A percentile compares a stretch with the other conserved stretches of the same genome.
These are phyloP conservation scores for Muscicapa striata DNA, from an alignment of 2,797 vertebrate species.

Conservation along the genomic window DNA sequence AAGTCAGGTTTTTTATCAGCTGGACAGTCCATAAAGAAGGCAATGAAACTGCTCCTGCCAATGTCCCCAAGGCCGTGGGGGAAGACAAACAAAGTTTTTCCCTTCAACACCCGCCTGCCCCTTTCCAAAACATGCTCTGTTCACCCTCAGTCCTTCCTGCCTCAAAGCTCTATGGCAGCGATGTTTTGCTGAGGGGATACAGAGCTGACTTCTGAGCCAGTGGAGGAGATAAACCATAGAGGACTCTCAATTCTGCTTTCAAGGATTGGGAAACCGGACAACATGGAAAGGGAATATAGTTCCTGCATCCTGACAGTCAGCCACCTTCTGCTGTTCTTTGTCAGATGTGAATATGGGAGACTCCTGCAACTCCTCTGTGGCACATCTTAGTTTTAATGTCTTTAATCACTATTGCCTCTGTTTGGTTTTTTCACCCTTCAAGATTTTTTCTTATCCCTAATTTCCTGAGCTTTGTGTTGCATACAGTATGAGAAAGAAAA, in stretches of 20 bases:
- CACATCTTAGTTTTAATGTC: background rate
- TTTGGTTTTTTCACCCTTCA: background rate
- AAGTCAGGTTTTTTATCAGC: too few species aligned
- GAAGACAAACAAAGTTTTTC: too few species aligned
- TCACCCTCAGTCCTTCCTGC: too few species aligned
- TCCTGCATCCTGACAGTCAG: background rate
- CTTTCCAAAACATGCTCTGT: too few species aligned
- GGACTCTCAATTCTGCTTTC: background rate
- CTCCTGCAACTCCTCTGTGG: background rate
- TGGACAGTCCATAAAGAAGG: too few species aligned
- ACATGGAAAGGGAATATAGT: background rate
- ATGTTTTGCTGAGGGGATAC: background rate
- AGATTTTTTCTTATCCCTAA: background rate
- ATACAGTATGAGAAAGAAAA: background rate
- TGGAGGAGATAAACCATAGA: background rate
- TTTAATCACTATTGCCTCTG: background rate
- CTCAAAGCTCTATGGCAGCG: too few species aligned
- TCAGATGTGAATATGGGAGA: too few species aligned
- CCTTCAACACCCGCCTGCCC: too few species aligned
- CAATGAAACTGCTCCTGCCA: too few species aligned
- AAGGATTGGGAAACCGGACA: background rate
- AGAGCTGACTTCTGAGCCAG: background rate
- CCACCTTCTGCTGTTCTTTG: background rate
- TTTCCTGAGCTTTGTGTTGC: background rate
- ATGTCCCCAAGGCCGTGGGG: too few species aligned